phyloP scores from a whole-genome alignment of 2,797 vertebrate species.

The Myotis daubentonii region DNA sequence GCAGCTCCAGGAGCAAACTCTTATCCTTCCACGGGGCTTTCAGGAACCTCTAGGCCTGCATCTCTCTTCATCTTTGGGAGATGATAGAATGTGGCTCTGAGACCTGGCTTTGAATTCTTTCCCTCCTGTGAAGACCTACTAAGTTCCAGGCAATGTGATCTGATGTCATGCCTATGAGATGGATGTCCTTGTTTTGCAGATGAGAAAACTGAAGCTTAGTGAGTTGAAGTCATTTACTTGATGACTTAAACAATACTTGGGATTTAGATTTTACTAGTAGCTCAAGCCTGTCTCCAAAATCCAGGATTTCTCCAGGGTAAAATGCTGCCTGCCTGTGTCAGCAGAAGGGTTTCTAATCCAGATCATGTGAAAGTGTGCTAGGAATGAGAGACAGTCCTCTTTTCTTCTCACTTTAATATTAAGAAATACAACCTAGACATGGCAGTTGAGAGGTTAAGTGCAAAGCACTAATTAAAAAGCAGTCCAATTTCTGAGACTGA shows the following conservation, averaged over 20 bases:
- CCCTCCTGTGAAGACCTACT: not conserved
- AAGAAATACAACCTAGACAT: not conserved
- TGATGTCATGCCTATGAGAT: fast-evolving
- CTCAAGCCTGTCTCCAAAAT: not conserved
- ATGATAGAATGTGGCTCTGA: fast-evolving
- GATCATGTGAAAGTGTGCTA: not conserved
- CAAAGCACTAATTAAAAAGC: not conserved
- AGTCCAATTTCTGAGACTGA: not conserved
- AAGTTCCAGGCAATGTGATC: not conserved
- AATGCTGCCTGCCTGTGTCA: not conserved
- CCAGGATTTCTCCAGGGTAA: not conserved
- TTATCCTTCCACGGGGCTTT: no score
- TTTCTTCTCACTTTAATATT: not conserved
- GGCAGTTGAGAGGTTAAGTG: not conserved
- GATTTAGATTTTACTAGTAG: not conserved
- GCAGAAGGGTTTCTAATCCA: not conserved
- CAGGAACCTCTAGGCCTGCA: not conserved
- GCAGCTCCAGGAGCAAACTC: not conserved
- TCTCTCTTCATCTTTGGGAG: not conserved
- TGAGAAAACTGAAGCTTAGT: not conserved
- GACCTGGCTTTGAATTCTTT: not conserved
- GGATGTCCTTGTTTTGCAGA: not conserved
- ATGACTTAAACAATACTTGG: not conserved
- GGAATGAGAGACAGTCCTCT: not conserved
- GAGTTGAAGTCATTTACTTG: not conserved